Conservation (phyloP, 2,797 vertebrate genomes). For the Mico argentatus region DNA sequence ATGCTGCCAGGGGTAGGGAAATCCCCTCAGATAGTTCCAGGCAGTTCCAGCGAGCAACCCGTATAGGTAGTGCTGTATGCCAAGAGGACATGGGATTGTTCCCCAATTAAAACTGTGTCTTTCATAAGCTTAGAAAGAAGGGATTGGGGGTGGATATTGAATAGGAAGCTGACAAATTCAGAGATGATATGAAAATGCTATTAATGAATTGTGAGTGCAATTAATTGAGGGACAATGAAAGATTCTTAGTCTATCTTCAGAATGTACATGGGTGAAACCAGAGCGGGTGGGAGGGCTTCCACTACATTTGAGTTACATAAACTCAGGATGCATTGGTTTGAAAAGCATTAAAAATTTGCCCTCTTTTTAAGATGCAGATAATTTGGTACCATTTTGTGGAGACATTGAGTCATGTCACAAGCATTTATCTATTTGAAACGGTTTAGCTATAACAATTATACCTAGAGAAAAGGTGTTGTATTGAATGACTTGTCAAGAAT, state of each 20-base stretch:
- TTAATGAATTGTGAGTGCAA: neutral
- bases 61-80: neutral
- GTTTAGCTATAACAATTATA: neutral
- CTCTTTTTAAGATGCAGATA: neutral
- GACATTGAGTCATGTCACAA: neutral
- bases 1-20: neutral
- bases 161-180: neutral
- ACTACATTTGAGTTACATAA: neutral
- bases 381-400: neutral
- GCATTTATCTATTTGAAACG: neutral
- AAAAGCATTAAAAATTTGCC: neutral
- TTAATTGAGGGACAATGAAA: neutral
- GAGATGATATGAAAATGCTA: neutral
- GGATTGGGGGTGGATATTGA: neutral
- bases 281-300: fast-evolving
- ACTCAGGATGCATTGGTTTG: neutral
- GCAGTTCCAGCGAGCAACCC: neutral
- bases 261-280: neutral
- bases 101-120: neutral
- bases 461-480: neutral
- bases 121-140: neutral
- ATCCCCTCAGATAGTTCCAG: neutral
- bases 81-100: neutral
- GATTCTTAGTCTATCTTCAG: neutral
- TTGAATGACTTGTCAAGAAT: neutral